Evolutionary conservation across 2,888 invertebrate genomes (phyloP).

Genomic region (Uropetala carovei): DNA sequence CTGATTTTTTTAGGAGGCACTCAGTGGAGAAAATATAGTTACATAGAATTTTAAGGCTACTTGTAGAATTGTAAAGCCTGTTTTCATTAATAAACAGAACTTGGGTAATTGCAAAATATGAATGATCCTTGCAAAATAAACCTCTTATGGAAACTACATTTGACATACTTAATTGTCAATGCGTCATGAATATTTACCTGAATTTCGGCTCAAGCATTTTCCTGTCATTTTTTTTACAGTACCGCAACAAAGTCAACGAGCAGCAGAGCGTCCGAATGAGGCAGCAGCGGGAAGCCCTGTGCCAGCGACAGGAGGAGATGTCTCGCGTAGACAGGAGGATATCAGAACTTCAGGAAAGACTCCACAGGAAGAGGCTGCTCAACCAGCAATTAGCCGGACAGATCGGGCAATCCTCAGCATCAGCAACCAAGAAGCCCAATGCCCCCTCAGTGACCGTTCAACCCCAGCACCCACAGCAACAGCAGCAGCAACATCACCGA

Average conservation of each 20-base stretch:
- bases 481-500: constrained; percentile 74
- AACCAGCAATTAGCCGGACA: constrained; percentile 86
- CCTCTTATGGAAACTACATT: too few species aligned
- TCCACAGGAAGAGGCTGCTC: constrained; percentile 91
- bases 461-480: constrained; percentile 75
- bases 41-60: too few species aligned
- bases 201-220: background rate
- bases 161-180: too few species aligned
- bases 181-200: too few species aligned
- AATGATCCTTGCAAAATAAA: too few species aligned
- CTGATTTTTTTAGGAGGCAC: too few species aligned
- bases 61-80: too few species aligned
- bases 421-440: background rate
- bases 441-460: constrained; percentile 72
- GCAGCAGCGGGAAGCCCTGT: constrained; percentile 91
- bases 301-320: constrained; percentile 93
- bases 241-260: constrained; percentile 96
- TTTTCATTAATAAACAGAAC: too few species aligned
- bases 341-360: constrained; percentile 93
- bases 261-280: constrained; percentile 94
- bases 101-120: too few species aligned
- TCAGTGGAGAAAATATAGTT: too few species aligned
- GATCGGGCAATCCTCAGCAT: constrained; percentile 73
- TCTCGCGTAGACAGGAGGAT: constrained; percentile 94
- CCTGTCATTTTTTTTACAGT: constrained; percentile 78